Conservation (phyloP, 1,140 invertebrate species). For the Oncopeltus fasciatus region DNA sequence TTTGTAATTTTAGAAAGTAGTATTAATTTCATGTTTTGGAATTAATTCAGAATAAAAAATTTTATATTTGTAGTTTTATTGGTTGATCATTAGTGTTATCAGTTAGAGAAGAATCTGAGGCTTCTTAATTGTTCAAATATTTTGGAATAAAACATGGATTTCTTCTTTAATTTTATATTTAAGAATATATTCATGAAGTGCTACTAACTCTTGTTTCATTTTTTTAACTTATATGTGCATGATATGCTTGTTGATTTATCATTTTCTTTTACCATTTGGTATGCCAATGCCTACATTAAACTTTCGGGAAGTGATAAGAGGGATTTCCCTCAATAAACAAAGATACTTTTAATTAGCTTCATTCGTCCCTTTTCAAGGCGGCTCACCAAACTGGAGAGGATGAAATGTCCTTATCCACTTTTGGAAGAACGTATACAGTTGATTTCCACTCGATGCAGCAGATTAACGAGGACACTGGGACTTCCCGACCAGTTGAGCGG, state of each 20-base stretch:
- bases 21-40: too few relatives aligned
- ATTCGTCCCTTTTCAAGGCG: constrained; percentile 42
- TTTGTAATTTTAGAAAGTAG: too few relatives aligned
- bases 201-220: too few relatives aligned
- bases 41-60: too few relatives aligned
- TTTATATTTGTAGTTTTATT: too few relatives aligned
- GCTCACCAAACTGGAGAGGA: constrained; percentile 86
- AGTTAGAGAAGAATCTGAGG: too few relatives aligned
- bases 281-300: background rate
- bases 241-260: background rate
- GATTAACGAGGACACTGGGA: constrained; percentile 94
- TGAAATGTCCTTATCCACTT: constrained; percentile 79
- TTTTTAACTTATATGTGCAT: too few relatives aligned
- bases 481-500: constrained; percentile 76
- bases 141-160: too few relatives aligned
- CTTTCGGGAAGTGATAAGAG: background rate
- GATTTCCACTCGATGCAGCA: constrained; percentile 96
- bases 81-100: too few relatives aligned
- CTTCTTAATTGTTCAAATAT: too few relatives aligned
- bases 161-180: too few relatives aligned
- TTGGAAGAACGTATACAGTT: constrained; percentile 84
- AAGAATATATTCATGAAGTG: too few relatives aligned
- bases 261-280: background rate
- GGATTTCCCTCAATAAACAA: background rate
- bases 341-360: background rate